Conservation (phyloP, 1,140 invertebrate genomes). For the Zaprionus lachaisei region DNA sequence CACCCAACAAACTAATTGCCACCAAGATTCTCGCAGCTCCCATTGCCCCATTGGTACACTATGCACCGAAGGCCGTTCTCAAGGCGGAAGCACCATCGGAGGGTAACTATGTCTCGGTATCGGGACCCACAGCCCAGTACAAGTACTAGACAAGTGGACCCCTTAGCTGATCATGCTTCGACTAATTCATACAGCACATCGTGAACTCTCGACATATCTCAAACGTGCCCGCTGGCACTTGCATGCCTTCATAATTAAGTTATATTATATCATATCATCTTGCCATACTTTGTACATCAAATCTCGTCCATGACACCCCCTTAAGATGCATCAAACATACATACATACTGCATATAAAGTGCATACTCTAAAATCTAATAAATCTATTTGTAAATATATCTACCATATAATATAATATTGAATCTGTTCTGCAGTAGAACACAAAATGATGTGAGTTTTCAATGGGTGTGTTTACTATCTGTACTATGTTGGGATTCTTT, state of each 20-base stretch:
- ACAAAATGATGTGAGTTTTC: slow-evolving; percentile 47
- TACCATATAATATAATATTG: slow-evolving; percentile 31
- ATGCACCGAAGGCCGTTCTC: slow-evolving; percentile 60
- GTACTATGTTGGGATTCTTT: neutral
- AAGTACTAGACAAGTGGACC: slow-evolving; percentile 58
- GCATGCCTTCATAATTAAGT: slow-evolving; percentile 47
- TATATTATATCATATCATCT: slow-evolving; percentile 29
- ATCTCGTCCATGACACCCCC: slow-evolving; percentile 13
- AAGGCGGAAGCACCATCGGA: slow-evolving; percentile 47
- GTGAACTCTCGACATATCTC: slow-evolving; percentile 38
- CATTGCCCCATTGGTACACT: slow-evolving; percentile 61
- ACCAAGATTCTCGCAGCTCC: slow-evolving; percentile 66
- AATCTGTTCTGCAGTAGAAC: slow-evolving; percentile 71
- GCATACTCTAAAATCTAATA: neutral
- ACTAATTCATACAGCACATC: slow-evolving; percentile 27
- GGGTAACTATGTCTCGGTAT: slow-evolving; percentile 75
- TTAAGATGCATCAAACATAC: slow-evolving; percentile 57
- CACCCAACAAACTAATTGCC: slow-evolving; percentile 74
- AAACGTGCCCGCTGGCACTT: slow-evolving; percentile 37
- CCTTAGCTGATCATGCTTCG: slow-evolving; percentile 19
- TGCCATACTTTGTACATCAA: slow-evolving; percentile 11
- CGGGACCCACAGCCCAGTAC: slow-evolving; percentile 69
- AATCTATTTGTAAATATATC: slow-evolving; percentile 19
- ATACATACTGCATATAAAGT: slow-evolving; percentile 13
- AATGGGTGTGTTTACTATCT: neutral